Evolutionary conservation across 2,797 vertebrate genomes (phyloP).

Genomic region (Holocentrus rufus): DNA sequence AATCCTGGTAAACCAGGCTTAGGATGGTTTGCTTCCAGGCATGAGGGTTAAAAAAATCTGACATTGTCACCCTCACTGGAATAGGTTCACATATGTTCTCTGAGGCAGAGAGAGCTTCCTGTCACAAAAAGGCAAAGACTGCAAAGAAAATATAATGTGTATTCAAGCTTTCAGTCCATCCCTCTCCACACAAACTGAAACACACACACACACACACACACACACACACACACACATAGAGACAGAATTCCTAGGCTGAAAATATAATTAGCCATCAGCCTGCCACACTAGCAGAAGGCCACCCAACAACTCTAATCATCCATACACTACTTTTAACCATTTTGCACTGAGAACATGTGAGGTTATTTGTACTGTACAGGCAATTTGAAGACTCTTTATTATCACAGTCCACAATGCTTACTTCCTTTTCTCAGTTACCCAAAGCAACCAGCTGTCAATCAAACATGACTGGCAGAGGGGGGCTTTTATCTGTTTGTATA

Average conservation of each 20-base stretch:
- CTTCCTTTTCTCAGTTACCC: constrained; percentile 72
- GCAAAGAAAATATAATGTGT: constrained; percentile 4
- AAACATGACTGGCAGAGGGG: constrained; percentile 60
- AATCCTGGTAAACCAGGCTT: constrained; percentile 55
- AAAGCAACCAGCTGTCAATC: constrained; percentile 70
- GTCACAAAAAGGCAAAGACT: constrained; percentile 23
- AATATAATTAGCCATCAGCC: constrained; percentile 13
- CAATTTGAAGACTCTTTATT: constrained; percentile 44
- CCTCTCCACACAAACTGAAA: constrained; percentile 6
- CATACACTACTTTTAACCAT: constrained; percentile 32
- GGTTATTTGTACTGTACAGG: constrained; percentile 28
- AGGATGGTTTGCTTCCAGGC: constrained; percentile 46
- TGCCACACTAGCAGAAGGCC: constrained; percentile 37
- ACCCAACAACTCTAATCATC: constrained; percentile 36
- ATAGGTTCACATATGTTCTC: neutral
- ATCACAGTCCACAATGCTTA: constrained; percentile 53
- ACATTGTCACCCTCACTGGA: constrained; percentile 29
- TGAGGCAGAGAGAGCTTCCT: constrained; percentile 19
- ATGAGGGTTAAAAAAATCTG: constrained; percentile 38
- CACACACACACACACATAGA: constrained; percentile 9
- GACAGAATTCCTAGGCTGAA: neutral
- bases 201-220: neutral
- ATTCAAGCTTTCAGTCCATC: constrained; percentile 6
- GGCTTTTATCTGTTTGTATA: constrained; percentile 58
- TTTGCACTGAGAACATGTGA: constrained; percentile 51